Base-by-base conservation (phyloP, 1,140 invertebrate genomes). In the Drosophila sproati region DNA sequence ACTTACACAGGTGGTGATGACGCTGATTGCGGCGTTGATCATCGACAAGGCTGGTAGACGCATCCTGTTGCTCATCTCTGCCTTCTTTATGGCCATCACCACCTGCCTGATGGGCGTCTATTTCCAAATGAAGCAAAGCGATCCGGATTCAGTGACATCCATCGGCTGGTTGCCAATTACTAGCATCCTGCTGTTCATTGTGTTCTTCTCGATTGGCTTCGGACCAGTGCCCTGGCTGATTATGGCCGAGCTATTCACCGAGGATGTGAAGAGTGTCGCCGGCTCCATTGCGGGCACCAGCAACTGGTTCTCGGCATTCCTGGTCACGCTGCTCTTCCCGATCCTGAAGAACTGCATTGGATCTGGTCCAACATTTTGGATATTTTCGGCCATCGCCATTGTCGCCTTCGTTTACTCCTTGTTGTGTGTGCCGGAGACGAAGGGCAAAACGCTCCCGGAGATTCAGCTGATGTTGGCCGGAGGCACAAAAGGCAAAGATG, bases 181-280 rank as follows among this genome's bases (percentile, higher is more conserved):
- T 1, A 95, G 95, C 60, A 90, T 98, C 1, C 95, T 96, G 50
- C 75, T 96, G 6, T 98, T 96, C 91, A 96, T 97, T 59, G 82
- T 96, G 35, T 94, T 96, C 5, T 97, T 96, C 93, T 96, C 96
- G 0, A 88, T 97, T 3, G 97, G 97, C 20, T 96, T 96, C 76
- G 97, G 97, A 0, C 96, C 96, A 0, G 95, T 97, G 47, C 96
- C 96, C 0, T 97, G 96, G 94, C 93, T 97, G 76, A 94, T 97
- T 71, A 94, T 96, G 72, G 95, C 95, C 1, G 96, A 97, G 92
- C 90, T 97, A 74, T 96, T 96, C 93, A 93, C 96, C 60, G 93
- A 96, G 78, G 94, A 96, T 56, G 94, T 97, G 10, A 96, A 97
- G 64, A 96, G 96, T 74, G 94, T 96, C 37, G 96, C 96, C 32